These are phyloP conservation scores for Heliconius hewitsoni DNA, from an alignment of 1,140 invertebrate species.

Conservation along the genomic window DNA sequence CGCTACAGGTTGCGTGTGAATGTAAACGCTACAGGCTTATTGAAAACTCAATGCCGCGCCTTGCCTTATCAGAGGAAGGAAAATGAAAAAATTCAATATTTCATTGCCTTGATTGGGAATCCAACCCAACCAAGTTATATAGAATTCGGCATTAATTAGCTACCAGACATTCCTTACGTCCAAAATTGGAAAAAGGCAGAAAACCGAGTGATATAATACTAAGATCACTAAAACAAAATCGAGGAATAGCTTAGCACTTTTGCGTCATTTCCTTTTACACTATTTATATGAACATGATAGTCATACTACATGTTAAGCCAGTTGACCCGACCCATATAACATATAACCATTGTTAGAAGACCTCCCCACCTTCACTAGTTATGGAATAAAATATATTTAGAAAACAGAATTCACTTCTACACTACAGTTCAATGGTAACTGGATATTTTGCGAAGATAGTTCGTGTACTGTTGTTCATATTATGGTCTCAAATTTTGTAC, in stretches of 20 bases:
- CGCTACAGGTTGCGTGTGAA: no score
- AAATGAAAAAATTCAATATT: no score
- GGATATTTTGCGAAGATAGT: slow-evolving; percentile 21
- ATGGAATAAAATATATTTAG: slow-evolving; percentile 7
- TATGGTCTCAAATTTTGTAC: neutral
- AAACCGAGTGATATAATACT: neutral
- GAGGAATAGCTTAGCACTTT: neutral
- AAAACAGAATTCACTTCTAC: slow-evolving; percentile 13
- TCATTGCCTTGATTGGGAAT: no score
- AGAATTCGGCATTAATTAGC: no score
- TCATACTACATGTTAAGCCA: neutral
- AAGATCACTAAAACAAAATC: no score
- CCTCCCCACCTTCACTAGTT: neutral
- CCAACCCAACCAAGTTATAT: no score
- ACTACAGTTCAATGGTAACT: slow-evolving; percentile 25
- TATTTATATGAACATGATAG: neutral
- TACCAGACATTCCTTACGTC: no score
- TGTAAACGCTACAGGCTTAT: no score
- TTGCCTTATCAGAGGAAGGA: no score
- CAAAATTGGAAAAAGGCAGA: neutral
- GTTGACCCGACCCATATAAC: slow-evolving; percentile 25
- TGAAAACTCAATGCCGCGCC: no score
- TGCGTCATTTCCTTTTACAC: neutral
- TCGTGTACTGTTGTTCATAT: slow-evolving; percentile 8
- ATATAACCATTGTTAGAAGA: slow-evolving; percentile 13